A percentile compares a stretch with the other conserved stretches of the same genome.
These are phyloP conservation scores for Halcyon senegalensis DNA, from an alignment of 2,113 vertebrate genomes.

Conservation along the genomic window DNA sequence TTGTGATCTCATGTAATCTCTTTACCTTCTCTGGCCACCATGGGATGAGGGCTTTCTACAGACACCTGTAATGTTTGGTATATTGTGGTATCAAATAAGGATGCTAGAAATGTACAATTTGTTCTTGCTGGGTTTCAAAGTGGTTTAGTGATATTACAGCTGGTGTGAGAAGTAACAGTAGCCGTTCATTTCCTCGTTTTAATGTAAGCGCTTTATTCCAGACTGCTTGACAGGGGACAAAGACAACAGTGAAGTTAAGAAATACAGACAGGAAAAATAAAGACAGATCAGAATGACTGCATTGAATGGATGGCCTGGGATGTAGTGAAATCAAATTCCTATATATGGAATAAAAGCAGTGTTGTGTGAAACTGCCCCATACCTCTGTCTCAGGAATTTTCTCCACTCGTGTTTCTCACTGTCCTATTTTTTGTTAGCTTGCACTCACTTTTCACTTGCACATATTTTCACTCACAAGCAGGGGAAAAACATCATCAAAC, in stretches of 20 bases:
- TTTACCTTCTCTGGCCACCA: not conserved
- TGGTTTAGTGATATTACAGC: not conserved
- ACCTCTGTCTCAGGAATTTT: not conserved
- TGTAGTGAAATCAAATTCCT: not conserved
- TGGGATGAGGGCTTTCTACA: not conserved
- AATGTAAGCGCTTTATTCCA: not conserved
- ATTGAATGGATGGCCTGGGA: not conserved
- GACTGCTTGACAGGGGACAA: not conserved
- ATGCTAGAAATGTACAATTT: not conserved
- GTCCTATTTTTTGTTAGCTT: not conserved
- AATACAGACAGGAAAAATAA: not conserved
- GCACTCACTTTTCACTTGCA: not conserved
- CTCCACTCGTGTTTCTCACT: not conserved
- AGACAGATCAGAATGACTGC: not conserved
- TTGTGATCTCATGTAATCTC: not conserved
- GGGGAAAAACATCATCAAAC: not conserved
- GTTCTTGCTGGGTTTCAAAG: not conserved
- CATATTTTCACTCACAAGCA: not conserved
- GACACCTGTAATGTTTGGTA: not conserved
- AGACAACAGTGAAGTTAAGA: not conserved
- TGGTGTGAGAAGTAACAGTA: not conserved
- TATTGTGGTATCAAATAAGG: not conserved
- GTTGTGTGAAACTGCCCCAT: not conserved
- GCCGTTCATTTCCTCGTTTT: not conserved
- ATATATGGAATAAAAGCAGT: not conserved